Evolutionary conservation across 2,797 vertebrate genomes (phyloP).

Genomic region (Chaunax sp.): DNA sequence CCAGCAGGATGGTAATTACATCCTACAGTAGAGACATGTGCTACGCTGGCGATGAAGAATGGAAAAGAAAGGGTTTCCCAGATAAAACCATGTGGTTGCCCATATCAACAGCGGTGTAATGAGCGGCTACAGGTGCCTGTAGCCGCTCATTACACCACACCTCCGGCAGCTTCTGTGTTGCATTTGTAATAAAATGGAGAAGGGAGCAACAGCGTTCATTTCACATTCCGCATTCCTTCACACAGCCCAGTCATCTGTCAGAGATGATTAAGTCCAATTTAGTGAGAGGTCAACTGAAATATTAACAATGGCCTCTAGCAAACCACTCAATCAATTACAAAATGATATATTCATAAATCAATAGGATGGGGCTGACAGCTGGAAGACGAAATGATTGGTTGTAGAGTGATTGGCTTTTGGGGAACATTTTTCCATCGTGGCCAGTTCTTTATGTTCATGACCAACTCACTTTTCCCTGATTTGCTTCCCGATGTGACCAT

Average conservation of each 20-base stretch:
- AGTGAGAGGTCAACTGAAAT: slow-evolving; percentile 77
- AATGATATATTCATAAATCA: slow-evolving; percentile 74
- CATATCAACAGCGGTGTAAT: slow-evolving; percentile 22
- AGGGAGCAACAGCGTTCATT: slow-evolving; percentile 56
- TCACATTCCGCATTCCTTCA: slow-evolving; percentile 54
- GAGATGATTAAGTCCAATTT: slow-evolving; percentile 73
- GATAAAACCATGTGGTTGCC: slow-evolving; percentile 14
- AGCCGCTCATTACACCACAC: slow-evolving; percentile 61
- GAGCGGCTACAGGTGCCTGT: slow-evolving; percentile 43
- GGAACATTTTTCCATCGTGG: slow-evolving; percentile 31
- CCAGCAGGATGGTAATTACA: slow-evolving; percentile 28
- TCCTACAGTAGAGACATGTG: slow-evolving; percentile 15
- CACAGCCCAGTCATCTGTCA: slow-evolving; percentile 62
- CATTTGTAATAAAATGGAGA: slow-evolving; percentile 67
- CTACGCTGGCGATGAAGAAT: slow-evolving; percentile 24
- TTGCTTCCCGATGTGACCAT: slow-evolving; percentile 5
- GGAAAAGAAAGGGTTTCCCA: slow-evolving; percentile 29
- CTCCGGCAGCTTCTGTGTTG: slow-evolving; percentile 53
- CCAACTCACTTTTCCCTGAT: not conserved
- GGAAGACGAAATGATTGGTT: slow-evolving; percentile 51
- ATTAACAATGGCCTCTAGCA: slow-evolving; percentile 72
- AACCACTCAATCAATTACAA: slow-evolving; percentile 69
- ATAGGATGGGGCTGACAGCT: slow-evolving; percentile 49
- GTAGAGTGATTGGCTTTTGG: slow-evolving; percentile 28
- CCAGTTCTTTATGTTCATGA: not conserved